A percentile compares a stretch with the other conserved stretches of the same genome.
Conservation (phyloP, 1,140 invertebrate species). For the Habropoda laboriosa region DNA sequence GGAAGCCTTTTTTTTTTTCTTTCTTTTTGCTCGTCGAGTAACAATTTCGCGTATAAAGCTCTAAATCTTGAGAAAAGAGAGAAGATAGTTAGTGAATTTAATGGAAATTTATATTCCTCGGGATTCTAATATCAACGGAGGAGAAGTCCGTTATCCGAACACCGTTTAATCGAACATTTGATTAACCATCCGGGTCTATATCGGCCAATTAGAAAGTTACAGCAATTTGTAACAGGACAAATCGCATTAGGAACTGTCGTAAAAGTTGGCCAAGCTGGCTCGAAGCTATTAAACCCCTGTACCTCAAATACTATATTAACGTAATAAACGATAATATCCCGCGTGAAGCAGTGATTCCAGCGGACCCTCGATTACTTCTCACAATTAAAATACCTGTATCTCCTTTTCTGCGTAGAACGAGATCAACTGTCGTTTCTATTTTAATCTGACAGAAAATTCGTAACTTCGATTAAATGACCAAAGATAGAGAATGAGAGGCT, state of each 20-base stretch:
- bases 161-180: neutral
- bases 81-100: neutral
- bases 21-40: too few species aligned
- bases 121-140: neutral
- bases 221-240: neutral
- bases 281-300: neutral
- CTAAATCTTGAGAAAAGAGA: too few species aligned
- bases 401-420: too few species aligned
- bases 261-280: slow-evolving; percentile 4
- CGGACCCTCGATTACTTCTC: too few species aligned
- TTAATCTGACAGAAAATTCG: too few species aligned
- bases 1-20: neutral
- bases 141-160: neutral
- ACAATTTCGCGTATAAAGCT: too few species aligned
- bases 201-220: slow-evolving; percentile 3
- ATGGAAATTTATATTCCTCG: neutral
- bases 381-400: too few species aligned
- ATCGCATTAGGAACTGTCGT: neutral
- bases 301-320: neutral
- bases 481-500: too few species aligned
- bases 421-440: too few species aligned
- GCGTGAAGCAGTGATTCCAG: neutral
- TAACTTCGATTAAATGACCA: too few species aligned
- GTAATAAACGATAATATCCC: neutral
- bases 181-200: neutral